Evolutionary conservation across 92 coral and sea anemone genomes (phyloP), one percentile per base, ranked within the genome.

Genomic region (Parazoanthus swiftii): DNA sequence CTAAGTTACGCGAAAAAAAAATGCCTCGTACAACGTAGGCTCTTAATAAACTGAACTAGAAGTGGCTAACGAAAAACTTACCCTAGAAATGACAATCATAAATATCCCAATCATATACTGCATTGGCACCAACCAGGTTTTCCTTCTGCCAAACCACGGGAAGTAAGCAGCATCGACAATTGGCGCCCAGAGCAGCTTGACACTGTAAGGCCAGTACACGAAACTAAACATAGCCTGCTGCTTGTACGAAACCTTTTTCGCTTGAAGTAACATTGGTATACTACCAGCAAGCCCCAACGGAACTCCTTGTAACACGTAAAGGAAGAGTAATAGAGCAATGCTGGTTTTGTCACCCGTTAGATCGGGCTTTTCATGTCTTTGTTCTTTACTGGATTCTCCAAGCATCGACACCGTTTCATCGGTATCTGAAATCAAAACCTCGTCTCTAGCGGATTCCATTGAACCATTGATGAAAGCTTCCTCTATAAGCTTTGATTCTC

Each of bases 131-230:
- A 97, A 95, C 98, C 99, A 97, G 0, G 95, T 88, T 72, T 97
- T 97, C 68, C 99, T 90, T 65, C 98, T 89, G 6, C 99, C 99
- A 87, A 97, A 91, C 74, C 90, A 81, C 1, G 98, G 74, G 18
- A 95, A 95, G 44, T 92, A 97, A n/a, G 94, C 95, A 0, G 98
- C 93, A 76, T 97, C 99, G 4, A 97, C 99, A 70, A 97, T 81
- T 0, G 99, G 99, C n/a, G 99, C 99, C 99, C 99, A 97, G 38
- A 95, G 79, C 10, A 97, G 90, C 82, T 97, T 97, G 33, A 94
- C 95, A 89, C 99, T 97, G 74, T 93, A 97, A 25, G 99, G 99
- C 99, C 99, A 97, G 84, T 93, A 97, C 48, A 94, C 99, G 85
- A 97, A 90, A 67, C 99, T 97, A 83, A 97, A 97, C 90, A 92